Evolutionary conservation across 2,888 invertebrate genomes (phyloP).

Genomic region (Pseudococcus jackbeardsleyi): DNA sequence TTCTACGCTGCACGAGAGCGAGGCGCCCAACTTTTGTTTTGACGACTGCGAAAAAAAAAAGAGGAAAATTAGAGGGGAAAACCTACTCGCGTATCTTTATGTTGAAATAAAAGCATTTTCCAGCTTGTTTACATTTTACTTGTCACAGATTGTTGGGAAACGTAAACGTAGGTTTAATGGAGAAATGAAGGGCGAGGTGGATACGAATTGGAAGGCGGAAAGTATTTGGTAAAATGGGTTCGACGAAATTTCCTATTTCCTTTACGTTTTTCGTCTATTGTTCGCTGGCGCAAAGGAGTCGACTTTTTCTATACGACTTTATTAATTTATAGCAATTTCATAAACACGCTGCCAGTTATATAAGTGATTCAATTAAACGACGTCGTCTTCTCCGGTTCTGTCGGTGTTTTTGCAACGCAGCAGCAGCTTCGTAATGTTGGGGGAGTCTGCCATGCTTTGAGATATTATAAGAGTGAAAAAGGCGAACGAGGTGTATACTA

Average conservation of each 20-base stretch:
- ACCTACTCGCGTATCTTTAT: neutral
- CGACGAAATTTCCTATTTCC: constrained; percentile 49
- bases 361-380: constrained; percentile 30
- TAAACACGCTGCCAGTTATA: constrained; percentile 40
- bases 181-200: neutral
- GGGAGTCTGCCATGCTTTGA: neutral
- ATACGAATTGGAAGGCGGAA: neutral
- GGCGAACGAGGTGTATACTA: neutral
- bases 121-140: constrained; percentile 36
- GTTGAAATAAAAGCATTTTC: constrained; percentile 47
- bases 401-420: neutral
- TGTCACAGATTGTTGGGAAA: constrained; percentile 31
- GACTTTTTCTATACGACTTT: constrained; percentile 5
- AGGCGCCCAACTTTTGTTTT: constrained; percentile 16
- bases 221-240: constrained; percentile 4
- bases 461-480: neutral
- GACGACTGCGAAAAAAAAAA: neutral
- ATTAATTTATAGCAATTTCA: constrained; percentile 39
- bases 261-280: constrained; percentile 49
- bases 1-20: neutral
- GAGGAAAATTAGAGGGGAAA: neutral
- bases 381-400: neutral
- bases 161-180: neutral
- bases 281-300: neutral
- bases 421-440: neutral